Conservation (phyloP, 2,888 invertebrate species). For the Hemithea aestivaria region DNA sequence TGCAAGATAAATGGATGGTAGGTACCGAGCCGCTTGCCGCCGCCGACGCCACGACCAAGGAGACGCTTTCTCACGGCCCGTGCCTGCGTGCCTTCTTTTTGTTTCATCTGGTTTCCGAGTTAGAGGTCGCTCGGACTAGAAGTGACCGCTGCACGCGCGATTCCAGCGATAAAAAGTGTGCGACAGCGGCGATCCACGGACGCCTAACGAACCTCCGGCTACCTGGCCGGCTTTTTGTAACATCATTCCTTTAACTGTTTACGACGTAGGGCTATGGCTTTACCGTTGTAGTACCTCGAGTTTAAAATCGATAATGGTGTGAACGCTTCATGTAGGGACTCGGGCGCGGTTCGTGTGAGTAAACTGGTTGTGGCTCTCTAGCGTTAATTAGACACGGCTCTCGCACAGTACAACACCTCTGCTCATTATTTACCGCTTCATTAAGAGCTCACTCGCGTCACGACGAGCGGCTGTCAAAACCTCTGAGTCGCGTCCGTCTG, state of each 20-base stretch:
- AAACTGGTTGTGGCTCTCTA: constrained; percentile 51
- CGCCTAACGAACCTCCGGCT: constrained; percentile 55
- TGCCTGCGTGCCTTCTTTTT: constrained; percentile 70
- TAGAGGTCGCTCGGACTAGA: constrained; percentile 72
- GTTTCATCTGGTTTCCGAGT: constrained; percentile 70
- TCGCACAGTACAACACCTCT: constrained; percentile 65
- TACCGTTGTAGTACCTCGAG: constrained; percentile 38
- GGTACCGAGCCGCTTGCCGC: constrained; percentile 43
- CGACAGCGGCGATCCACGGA: constrained; percentile 45
- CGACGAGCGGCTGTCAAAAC: constrained; percentile 70
- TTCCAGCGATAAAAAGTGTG: constrained; percentile 61
- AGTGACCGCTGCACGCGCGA: constrained; percentile 69
- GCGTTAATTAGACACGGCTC: constrained; percentile 71
- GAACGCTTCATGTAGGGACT: constrained; percentile 36
- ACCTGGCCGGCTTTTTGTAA: constrained; percentile 49
- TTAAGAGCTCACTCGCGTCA: constrained; percentile 72
- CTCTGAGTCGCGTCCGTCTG: constrained; percentile 58
- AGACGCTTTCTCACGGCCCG: constrained; percentile 78
- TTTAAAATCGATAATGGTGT: constrained; percentile 41
- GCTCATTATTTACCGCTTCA: constrained; percentile 77
- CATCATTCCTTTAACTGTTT: constrained; percentile 33
- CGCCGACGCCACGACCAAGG: constrained; percentile 43
- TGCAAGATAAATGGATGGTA: constrained; percentile 74
- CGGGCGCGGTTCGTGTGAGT: constrained; percentile 32
- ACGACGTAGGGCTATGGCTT: constrained; percentile 30